Evolutionary conservation across 2,797 vertebrate genomes (phyloP).

Genomic region (Todus mexicanus): DNA sequence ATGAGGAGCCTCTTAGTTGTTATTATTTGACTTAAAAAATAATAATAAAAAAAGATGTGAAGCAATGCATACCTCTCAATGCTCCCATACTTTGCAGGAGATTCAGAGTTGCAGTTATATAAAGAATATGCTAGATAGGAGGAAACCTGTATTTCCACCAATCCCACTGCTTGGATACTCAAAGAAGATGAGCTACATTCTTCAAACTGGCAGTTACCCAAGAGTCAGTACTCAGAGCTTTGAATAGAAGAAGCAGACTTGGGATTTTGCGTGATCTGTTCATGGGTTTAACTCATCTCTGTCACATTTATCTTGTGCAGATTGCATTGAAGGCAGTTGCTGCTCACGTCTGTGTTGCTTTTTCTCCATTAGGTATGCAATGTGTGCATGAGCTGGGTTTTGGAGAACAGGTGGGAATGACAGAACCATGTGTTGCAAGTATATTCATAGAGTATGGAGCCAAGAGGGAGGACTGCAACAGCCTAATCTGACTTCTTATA

Average conservation of each 20-base stretch:
- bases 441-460: not conserved
- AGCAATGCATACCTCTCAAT: not conserved
- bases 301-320: not conserved
- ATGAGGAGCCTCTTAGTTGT: not conserved
- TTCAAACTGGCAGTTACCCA: not conserved
- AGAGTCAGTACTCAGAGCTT: not conserved
- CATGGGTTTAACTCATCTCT: not conserved
- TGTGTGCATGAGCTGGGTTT: not conserved
- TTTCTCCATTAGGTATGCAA: not conserved
- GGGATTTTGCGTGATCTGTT: not conserved
- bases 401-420: not conserved
- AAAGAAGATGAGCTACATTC: not conserved
- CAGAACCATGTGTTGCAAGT: not conserved
- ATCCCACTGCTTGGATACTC: not conserved
- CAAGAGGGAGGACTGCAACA: not conserved
- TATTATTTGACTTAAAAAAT: not conserved
- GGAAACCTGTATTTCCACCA: not conserved
- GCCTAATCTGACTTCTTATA: not conserved
- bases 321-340: not conserved
- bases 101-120: not conserved
- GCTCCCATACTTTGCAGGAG: not conserved
- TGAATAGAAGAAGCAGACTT: not conserved
- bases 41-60: not conserved
- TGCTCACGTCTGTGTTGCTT: fast-evolving
- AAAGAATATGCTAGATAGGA: not conserved